Evolutionary conservation across 2,797 vertebrate genomes (phyloP), one percentile per base, ranked within the genome.

Genomic region (Myripristis murdjan): DNA sequence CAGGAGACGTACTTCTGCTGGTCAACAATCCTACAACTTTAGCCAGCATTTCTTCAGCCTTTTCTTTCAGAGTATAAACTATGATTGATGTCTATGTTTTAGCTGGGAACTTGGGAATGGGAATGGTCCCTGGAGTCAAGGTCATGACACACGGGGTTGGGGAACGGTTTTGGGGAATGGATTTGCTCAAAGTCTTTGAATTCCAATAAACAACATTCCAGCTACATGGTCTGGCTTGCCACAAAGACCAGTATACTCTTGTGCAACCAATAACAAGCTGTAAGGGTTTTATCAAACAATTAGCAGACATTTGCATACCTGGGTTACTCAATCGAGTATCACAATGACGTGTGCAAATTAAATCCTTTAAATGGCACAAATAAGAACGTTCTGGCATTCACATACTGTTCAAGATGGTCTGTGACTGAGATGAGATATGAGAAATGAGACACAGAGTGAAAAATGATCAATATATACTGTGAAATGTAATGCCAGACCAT

Each of bases 201-300:
- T 84, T 87, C 64, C 86, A 81, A 74, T 76, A 79, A 89, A 81
- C 85, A 89, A 72, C 85, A 91, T 91, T 93, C 87, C 87, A 82
- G 68, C 72, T 67, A 74, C 83, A 77, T 76, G 89, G 87, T 83
- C 79, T 86, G 78, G 83, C 79, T 87, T 84, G 81, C 63, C 67
- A 63, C 63, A 75, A 69, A 73, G 52, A 57, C 72, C 70, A 74
- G 49, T 14, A 8, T 6, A 56, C 53, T 67, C 43, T n/a, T 66
- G 66, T 60, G 18, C 54, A 59, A 52, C 53, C 16, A 26, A 48
- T 43, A 47, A 35, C 49, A 41, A 49, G 44, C 57, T 76, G 72
- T 12, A 63, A 18, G 26, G 35, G 22, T 8, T 72, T 1, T 24
- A 72, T 70, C 1, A 55, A 65, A 74, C 48, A 77, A 14, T 48